A percentile compares a stretch with the other conserved stretches of the same genome.
phyloP scores from a whole-genome alignment of 2,888 invertebrate genomes.

The Iselma pallidipennis region DNA sequence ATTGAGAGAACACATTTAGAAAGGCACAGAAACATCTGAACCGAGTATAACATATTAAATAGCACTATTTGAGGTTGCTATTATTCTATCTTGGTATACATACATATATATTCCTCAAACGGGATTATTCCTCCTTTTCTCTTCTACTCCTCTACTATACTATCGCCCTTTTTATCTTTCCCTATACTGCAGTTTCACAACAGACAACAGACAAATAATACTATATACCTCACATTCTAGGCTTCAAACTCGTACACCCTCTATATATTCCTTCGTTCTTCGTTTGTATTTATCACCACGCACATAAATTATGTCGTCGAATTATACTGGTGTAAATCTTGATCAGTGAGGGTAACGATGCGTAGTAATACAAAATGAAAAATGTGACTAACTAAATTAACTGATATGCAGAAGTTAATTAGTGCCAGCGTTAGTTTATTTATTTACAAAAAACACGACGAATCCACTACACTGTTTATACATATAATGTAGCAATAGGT shows the following conservation, averaged over 20 bases:
- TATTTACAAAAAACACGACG: constrained; percentile 2
- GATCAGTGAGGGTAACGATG: constrained; percentile 13
- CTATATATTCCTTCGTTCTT: not conserved
- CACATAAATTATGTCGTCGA: constrained; percentile 22
- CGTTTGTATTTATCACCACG: constrained; percentile 16
- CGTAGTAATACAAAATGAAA: constrained; percentile 9
- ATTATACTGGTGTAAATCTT: constrained; percentile 12
- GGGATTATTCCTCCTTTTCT: not conserved
- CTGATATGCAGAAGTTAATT: constrained; percentile 2
- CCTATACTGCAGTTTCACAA: not conserved
- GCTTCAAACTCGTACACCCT: not conserved
- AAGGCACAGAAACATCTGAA: constrained; percentile 15
- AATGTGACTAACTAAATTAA: constrained; percentile 5
- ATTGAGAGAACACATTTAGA: constrained; percentile 19
- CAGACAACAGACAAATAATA: not conserved
- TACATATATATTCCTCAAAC: no score
- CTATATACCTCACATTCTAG: no score
- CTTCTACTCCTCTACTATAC: no score
- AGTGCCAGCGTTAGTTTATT: constrained; percentile 7
- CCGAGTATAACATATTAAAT: constrained; percentile 21
- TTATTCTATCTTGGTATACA: constrained; percentile 16
- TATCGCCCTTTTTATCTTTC: not conserved
- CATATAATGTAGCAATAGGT: not conserved
- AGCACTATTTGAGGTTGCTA: constrained; percentile 24
- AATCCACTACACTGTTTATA: no score